Evolutionary conservation across 2,888 invertebrate genomes (phyloP).

Genomic region (Acanthosepion lycidas): DNA sequence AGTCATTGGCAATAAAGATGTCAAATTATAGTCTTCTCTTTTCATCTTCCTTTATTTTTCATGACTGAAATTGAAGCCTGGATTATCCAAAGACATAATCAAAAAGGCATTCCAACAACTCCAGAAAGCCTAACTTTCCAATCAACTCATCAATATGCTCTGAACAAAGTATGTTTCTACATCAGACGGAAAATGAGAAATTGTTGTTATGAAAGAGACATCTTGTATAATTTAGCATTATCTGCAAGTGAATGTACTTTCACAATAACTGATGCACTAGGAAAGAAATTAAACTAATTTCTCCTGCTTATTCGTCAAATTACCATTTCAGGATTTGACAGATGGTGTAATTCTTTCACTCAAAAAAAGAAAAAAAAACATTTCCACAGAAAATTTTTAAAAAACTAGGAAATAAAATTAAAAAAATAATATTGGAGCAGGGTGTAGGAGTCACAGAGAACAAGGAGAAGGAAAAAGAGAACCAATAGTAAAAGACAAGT

Average conservation of each 20-base stretch:
- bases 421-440: neutral
- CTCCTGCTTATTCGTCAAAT: neutral
- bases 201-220: conserved; percentile 1
- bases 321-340: neutral
- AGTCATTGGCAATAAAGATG: neutral
- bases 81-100: neutral
- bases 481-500: neutral
- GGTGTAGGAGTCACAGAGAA: neutral
- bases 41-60: neutral
- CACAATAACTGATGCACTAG: neutral
- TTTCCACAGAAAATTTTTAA: neutral
- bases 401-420: neutral
- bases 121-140: neutral
- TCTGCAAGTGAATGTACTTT: neutral
- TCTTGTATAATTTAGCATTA: neutral
- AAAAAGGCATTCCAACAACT: neutral
- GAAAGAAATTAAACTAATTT: neutral
- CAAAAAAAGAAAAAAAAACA: neutral
- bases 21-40: neutral
- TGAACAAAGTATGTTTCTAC: neutral
- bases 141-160: neutral
- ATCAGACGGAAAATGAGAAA: neutral
- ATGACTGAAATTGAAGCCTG: neutral
- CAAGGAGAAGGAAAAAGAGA: neutral
- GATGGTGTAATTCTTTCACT: neutral